phyloP scores from a whole-genome alignment of 2,888 invertebrate genomes.

The Synanthedon andrenaeformis region DNA sequence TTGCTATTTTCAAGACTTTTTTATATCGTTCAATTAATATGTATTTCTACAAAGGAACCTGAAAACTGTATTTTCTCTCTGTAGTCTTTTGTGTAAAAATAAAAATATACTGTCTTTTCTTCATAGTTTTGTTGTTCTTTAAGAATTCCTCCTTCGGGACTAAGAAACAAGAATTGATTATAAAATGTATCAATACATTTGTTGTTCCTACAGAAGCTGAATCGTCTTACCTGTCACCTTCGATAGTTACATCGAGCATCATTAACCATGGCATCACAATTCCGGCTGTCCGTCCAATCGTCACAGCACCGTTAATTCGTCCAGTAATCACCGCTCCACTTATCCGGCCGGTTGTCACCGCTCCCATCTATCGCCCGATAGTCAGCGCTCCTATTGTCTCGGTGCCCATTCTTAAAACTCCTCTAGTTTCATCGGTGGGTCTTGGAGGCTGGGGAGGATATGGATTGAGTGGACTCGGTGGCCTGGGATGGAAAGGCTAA shows the following conservation, averaged over 20 bases:
- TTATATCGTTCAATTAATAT: too few species aligned
- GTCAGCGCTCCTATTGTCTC: conserved; percentile 12
- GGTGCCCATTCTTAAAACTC: conserved; percentile 9
- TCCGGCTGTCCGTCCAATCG: conserved; percentile 14
- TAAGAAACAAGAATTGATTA: too few species aligned
- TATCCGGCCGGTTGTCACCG: conserved; percentile 14
- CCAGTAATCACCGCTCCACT: conserved; percentile 21
- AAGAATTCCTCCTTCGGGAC: too few species aligned
- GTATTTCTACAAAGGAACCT: too few species aligned
- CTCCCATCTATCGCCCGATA: conserved; percentile 14
- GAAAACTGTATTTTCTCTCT: too few species aligned
- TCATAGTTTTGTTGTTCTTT: too few species aligned
- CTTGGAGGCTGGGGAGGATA: conserved; percentile 9
- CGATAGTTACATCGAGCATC: conserved; percentile 30
- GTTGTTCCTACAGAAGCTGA: background rate
- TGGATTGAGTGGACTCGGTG: conserved; percentile 3
- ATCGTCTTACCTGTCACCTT: conserved; percentile 5
- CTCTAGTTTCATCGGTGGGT: conserved; percentile 1
- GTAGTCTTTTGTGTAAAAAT: too few species aligned
- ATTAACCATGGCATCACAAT: conserved; percentile 40
- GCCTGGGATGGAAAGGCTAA: conserved; percentile 14
- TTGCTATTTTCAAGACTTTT: background rate
- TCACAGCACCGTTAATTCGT: conserved; percentile 2
- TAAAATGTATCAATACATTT: too few species aligned
- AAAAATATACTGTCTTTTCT: too few species aligned